Evolutionary conservation across 2,888 invertebrate species (phyloP), one percentile per base, ranked within the genome.

Genomic region (Candidula unifasciata): DNA sequence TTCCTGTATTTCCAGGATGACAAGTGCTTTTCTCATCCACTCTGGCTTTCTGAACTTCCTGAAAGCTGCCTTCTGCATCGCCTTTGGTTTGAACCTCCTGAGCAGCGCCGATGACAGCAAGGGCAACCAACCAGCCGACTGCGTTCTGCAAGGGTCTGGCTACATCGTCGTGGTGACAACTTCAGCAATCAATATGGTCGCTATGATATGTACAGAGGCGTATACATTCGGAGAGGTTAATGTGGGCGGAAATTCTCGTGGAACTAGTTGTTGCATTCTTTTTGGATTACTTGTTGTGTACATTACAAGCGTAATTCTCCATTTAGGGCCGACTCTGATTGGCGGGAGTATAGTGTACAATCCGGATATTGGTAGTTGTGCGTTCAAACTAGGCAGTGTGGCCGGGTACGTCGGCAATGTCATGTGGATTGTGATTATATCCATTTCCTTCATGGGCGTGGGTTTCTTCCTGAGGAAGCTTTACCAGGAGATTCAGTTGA

Each of bases 121-220:
- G 8, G 69, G 35, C 35, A 82, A 82, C 60, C 78, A 81, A 35
- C 93, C 93, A 1, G 83, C 87, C 0, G 91, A 91, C 85, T 94
- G 94, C 88, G 90, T 90, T 57, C 87, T 92, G 35, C 90, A 93
- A 27, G 94, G 93, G 21, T 92, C 92, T 5, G 89, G 91, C 35
- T 93, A 92, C 88, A 93, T 93, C 81, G 90, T 93, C 77, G 89
- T 93, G 8, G 90, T 93, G 33, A 93, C 93, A 6, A 92, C 92
- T n/a, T 93, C 92, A 24, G 91, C 92, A 44, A 93, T 93, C 89
- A 94, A 94, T 87, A 91, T 93, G 89, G 91, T 94, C 21, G 93
- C 93, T n/a, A 93, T 93, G 92, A 91, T 93, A 30, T 93, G 93
- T 83, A 92, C 93, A 8, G 94, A 94, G 87, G 94, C 93, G 16